Base-by-base conservation (phyloP, 2,797 vertebrate species). In the Leptodactylus fallax region DNA sequence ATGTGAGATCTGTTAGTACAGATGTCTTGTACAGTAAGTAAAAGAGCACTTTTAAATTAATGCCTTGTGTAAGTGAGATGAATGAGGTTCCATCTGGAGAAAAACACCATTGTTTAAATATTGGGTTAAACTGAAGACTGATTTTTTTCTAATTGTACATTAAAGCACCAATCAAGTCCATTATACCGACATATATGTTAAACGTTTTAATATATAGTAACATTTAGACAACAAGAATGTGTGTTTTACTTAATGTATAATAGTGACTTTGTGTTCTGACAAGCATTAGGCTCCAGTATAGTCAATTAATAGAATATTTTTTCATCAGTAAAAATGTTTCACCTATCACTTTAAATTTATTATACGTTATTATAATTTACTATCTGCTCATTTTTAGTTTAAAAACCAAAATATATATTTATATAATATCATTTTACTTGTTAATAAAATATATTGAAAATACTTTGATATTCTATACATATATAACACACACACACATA, bases 1-100 rank as follows among this genome's bases (percentile, higher is more conserved):
- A 47, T 27, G 56, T 51, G 72, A 63, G 49, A 63, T 71, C 83
- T 63, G 72, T 63, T 85, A 85, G 71, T 77, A 85, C 71, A 85
- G 55, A 85, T 85, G 83, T 61, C 71, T 61, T 19, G 63, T 85
- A 85, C 83, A 85, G 83, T 85, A 84, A 84, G 83, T 84, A 77
- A 85, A 27, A 77, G 56, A 77, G 72, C 56, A 25, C 71, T 61
- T 76, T 63, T 51, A 85, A 85, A 85, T 85, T 23, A 85, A 77
- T 85, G 83, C 83, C 36, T 77, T 63, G 56, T 60, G 72, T 85
- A 85, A 85, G 83, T 85, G 72, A 85, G 83, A 85, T 85, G 58
- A 85, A 85, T 85, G 83, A 85, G 83, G 56, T 85, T 85, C 56
- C 71, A 85, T 63, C 72, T 76, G 83, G 36, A 76, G 21, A 77